Percentiles rank a stretch among this genome's conserved stretches.
Evolutionary conservation across 2,113 vertebrate genomes (phyloP).

Genomic region (Sakesphorus luctuosus): DNA sequence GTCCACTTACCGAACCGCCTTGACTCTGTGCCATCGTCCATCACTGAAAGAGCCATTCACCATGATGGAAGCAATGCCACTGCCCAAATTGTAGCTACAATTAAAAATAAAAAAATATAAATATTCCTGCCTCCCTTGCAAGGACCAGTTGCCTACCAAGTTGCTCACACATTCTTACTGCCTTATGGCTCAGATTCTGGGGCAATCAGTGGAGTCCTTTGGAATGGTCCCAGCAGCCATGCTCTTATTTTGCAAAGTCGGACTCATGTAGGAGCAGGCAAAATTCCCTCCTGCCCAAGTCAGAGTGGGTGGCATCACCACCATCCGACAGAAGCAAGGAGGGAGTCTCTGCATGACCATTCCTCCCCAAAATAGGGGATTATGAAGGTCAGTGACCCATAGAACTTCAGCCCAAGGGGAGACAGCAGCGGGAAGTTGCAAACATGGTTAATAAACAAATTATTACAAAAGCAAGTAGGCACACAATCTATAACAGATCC

Average conservation of each 20-base stretch:
- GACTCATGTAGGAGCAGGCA: neutral
- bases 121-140: neutral
- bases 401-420: neutral
- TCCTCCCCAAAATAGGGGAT: neutral
- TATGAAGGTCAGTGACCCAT: neutral
- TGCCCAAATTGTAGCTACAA: constrained; percentile 92
- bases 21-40: constrained; percentile 92
- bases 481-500: neutral
- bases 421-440: neutral
- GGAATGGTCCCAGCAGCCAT: neutral
- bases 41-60: constrained; percentile 92
- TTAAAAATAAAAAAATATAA: neutral
- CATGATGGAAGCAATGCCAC: constrained; percentile 79
- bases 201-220: neutral
- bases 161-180: neutral
- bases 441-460: neutral
- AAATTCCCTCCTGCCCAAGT: neutral
- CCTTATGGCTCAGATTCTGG: rapidly evolving
- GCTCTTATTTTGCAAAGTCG: neutral
- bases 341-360: neutral
- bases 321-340: neutral
- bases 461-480: neutral
- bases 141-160: neutral
- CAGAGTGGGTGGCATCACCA: neutral
- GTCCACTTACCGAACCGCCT: constrained; percentile 87